Conservation (phyloP, 2,113 vertebrate genomes). For the Xiphias gladius region DNA sequence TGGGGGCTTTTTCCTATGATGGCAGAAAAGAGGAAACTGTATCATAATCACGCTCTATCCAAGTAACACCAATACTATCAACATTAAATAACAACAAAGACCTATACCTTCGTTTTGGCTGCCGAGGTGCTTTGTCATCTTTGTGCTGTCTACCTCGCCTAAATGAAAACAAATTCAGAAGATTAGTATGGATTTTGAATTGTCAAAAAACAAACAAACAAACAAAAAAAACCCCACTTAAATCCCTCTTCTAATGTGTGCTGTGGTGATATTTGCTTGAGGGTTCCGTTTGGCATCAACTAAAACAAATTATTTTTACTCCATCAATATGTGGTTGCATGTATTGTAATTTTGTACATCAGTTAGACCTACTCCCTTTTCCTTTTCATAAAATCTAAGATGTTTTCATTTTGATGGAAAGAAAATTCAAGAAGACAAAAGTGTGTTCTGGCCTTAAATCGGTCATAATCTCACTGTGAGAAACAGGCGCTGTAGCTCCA, state of each 20-base stretch:
- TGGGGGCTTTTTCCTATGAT: conserved; percentile 72
- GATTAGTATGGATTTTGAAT: not conserved
- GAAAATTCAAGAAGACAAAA: no score
- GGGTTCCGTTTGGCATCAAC: not conserved
- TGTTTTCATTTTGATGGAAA: no score
- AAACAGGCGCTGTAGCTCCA: no score
- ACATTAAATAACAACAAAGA: not conserved
- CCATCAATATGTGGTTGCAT: not conserved
- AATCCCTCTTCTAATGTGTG: no score
- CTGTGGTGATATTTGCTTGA: no score
- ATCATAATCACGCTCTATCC: not conserved
- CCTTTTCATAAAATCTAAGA: no score
- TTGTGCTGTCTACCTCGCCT: conserved; percentile 90
- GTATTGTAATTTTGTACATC: not conserved
- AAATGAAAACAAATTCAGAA: conserved; percentile 18
- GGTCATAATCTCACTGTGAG: no score
- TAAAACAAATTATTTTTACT: not conserved
- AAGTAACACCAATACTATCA: not conserved
- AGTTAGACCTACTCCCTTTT: no score
- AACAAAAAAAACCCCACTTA: no score
- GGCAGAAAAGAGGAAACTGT: not conserved
- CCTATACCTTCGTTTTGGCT: conserved; percentile 90
- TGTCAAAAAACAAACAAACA: not conserved
- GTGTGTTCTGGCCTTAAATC: no score
- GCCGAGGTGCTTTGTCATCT: conserved; percentile 90